These are phyloP conservation scores for Monarcha castaneiventris DNA, from an alignment of 2,113 vertebrate species.

Conservation along the genomic window DNA sequence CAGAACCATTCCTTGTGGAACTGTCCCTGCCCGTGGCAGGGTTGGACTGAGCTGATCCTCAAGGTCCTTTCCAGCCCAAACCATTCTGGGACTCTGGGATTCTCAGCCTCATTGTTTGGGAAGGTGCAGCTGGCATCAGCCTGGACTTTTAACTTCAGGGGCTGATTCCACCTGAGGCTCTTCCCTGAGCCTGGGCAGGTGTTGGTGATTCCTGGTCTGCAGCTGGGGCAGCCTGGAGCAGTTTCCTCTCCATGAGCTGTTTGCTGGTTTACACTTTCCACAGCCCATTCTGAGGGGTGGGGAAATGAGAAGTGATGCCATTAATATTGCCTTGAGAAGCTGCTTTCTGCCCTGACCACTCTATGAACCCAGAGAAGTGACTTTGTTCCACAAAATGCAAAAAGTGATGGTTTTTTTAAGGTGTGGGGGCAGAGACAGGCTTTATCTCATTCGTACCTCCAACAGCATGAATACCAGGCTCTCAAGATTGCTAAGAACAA, in stretches of 20 bases:
- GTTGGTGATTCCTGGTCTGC: background rate
- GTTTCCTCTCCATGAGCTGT: background rate
- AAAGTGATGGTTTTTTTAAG: accelerated
- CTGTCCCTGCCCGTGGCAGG: background rate
- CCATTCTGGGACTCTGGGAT: background rate
- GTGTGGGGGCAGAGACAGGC: background rate
- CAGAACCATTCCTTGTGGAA: accelerated
- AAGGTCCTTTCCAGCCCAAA: background rate
- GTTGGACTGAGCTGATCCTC: accelerated
- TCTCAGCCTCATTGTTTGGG: background rate
- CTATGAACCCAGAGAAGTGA: background rate
- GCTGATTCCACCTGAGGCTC: background rate
- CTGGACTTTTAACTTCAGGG: background rate
- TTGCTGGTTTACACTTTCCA: background rate
- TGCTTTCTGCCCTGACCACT: background rate
- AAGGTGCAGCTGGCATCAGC: background rate
- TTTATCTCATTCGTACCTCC: background rate
- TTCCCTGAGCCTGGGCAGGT: accelerated
- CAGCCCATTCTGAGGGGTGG: background rate
- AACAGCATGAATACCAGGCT: background rate
- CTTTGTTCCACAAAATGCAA: background rate
- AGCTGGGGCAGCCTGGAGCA: background rate
- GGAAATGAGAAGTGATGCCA: background rate
- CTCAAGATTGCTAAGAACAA: background rate
- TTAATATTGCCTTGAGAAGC: background rate